Evolutionary conservation across 2,113 vertebrate species (phyloP), one percentile per base, ranked within the genome.

Genomic region (Cricetomys ansorgei): DNA sequence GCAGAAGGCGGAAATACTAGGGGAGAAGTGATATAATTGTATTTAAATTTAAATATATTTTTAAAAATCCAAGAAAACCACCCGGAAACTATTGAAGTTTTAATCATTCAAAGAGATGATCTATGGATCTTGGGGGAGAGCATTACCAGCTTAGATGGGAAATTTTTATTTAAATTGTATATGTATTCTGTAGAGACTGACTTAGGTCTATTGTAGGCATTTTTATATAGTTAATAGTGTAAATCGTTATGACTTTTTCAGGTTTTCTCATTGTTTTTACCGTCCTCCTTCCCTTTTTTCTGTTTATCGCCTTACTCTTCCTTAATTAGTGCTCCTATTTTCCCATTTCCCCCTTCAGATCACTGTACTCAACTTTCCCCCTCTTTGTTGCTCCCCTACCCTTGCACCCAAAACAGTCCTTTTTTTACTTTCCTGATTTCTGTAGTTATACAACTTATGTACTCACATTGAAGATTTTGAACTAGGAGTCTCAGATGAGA

Each of bases 51-150:
- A 70, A n/a, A 70, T 70, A n/a, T 15, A 70, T 16, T n/a, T 70
- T 70, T n/a, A 34, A 34, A 70, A n/a, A 85, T 85, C 57, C 59
- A 91, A 91, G 75, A 91, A 92, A 94, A 79, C 57, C 84, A 77
- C 43, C 29, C 57, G 77, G 73, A 89, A 70, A 75, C 77, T 76
- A 70, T 84, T 84, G 67, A 48, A 84, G 79, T 19, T 65, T 62
- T 70, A 70, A 70, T 34, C 67, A n/a, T 37, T 70, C 34, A 70
- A 70, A 70, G 37, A 70, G 37, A 70, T 70, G 37, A 67, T n/a
- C 34, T 69, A n/a, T 70, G 67, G 67, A n/a, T 70, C 67, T 19
- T 70, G 67, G 37, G 34, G 67, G 37, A 31, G n/a, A 67, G 37
- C 37, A 70, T 70, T 70, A 37, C 8, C 67, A 70, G 17, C n/a